Evolutionary conservation across 2,888 invertebrate species (phyloP).

Genomic region (Julus scandinavius): DNA sequence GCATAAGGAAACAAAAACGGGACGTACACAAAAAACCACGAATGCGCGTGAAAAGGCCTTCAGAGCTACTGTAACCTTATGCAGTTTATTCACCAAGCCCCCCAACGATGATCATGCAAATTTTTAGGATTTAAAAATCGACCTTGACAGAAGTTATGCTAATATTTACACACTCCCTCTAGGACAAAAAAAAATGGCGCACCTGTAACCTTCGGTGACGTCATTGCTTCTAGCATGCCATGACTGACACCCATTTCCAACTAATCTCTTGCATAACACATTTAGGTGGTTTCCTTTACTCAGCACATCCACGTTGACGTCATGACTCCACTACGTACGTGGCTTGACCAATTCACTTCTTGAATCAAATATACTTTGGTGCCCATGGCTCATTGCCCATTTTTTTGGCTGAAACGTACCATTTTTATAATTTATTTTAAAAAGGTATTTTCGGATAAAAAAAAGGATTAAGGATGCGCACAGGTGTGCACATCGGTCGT

Average conservation of each 20-base stretch:
- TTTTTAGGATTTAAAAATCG: conserved; percentile 17
- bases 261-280: background rate
- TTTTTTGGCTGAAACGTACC: background rate
- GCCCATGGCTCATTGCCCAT: background rate
- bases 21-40: background rate
- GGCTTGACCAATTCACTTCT: too few species aligned
- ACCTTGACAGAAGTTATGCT: conserved; percentile 31
- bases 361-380: background rate
- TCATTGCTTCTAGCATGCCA: background rate
- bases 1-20: background rate
- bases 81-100: conserved; percentile 18
- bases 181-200: background rate
- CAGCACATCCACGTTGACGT: background rate
- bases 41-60: background rate
- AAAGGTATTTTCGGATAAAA: background rate
- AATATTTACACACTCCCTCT: conserved; percentile 23
- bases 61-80: background rate
- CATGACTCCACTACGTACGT: background rate
- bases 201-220: conserved; percentile 24
- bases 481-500: conserved; percentile 16
- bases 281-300: background rate
- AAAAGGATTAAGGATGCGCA: background rate
- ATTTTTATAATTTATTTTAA: background rate
- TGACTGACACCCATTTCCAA: background rate
- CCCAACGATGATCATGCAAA: conserved; percentile 15